Evolutionary conservation across 2,888 invertebrate species (phyloP), one percentile per base, ranked within the genome.

Genomic region (Cephus spinipes): DNA sequence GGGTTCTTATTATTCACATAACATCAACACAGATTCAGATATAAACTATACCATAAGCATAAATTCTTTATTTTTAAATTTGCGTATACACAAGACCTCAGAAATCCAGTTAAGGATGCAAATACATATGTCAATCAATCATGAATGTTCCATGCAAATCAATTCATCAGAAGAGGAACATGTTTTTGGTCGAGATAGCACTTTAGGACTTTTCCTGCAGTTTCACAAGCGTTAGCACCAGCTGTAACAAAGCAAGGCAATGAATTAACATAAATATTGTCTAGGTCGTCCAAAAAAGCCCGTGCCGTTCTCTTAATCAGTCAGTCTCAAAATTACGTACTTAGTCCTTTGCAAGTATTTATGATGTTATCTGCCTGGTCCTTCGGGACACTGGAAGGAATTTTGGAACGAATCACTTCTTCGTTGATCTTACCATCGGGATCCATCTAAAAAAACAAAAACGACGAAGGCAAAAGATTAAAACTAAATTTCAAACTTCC

Each of bases 381-480:
- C 32, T 75, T 79, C 1, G 84, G 68, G 3, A 87, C 36, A 34
- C 83, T 84, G 34, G 80, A 31, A 32, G 85, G 85, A 73, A 86
- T 81, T 80, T 85, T 87, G 11, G 84, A 76, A 4, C 85, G 85
- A 23, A 85, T 83, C 23, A 83, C 81, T 76, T 83, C 77, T 73
- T 86, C 84, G 69, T 89, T 83, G 32, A 89, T 81, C 23, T 81
- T 83, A n/a, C 87, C 87, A 36, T 87, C 85, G 36, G 83, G 78
- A 73, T 83, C 84, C 84, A 87, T 83, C 89, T 89, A 69, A n/a
- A 73, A 68, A 32, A 23, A 34, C 15, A 73, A 12, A 69, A 36
- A n/a, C 11, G 55, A 71, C 69, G 11, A 74, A 68, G 11, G 15
- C 23, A n/a, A 76, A 73, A 73, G 33, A 73, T 31, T 68, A 74